Conservation (phyloP, 2,888 invertebrate species). For the Drosophila koepferae region DNA sequence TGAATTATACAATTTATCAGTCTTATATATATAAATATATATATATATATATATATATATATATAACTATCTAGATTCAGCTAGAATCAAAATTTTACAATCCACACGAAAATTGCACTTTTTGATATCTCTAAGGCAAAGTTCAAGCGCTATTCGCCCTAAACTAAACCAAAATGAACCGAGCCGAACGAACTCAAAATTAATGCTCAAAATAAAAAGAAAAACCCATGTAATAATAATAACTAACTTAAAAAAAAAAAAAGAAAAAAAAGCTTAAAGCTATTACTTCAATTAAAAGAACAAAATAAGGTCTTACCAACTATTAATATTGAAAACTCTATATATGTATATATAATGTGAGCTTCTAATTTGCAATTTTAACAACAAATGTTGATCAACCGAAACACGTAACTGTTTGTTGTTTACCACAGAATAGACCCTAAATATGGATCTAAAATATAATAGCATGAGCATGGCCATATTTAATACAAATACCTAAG, state of each 20-base stretch:
- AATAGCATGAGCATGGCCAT: constrained; percentile 51
- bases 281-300: constrained; percentile 28
- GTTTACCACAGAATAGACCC: constrained; percentile 25
- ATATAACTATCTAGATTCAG: constrained; percentile 18
- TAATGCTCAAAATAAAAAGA: constrained; percentile 57
- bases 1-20: constrained; percentile 20
- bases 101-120: constrained; percentile 35
- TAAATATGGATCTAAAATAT: constrained; percentile 12
- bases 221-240: constrained; percentile 17
- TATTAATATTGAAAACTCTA: constrained; percentile 24
- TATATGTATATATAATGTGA: constrained; percentile 7
- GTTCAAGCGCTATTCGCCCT: constrained; percentile 49
- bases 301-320: constrained; percentile 47
- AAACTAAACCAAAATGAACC: constrained; percentile 13
- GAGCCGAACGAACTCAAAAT: constrained; percentile 17
- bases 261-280: constrained; percentile 36
- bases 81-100: constrained; percentile 46
- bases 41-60: constrained; percentile 21
- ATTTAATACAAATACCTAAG: constrained; percentile 49
- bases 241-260: constrained; percentile 20
- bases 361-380: constrained; percentile 11
- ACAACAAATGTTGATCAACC: constrained; percentile 28
- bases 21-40: constrained; percentile 15
- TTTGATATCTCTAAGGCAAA: constrained; percentile 29
- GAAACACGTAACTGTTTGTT: constrained; percentile 24